Percentiles rank a stretch among this genome's conserved stretches.
phyloP scores from a whole-genome alignment of 2,888 invertebrate species.

The Drosophila antonietae region DNA sequence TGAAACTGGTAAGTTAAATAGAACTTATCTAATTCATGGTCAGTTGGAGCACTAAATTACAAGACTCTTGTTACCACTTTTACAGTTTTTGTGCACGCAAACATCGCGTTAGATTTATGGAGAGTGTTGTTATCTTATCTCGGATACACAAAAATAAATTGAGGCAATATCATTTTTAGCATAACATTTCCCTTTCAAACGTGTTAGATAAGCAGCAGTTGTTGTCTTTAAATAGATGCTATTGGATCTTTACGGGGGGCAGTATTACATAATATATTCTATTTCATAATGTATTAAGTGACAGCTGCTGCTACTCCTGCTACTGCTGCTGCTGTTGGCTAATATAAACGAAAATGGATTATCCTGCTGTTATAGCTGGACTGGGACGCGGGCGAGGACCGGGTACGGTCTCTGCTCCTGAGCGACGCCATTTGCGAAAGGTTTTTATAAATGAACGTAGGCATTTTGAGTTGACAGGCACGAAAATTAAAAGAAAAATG shows the following conservation, averaged over 20 bases:
- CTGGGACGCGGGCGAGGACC: too few relatives aligned
- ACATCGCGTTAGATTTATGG: conserved; percentile 16
- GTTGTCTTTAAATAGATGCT: conserved; percentile 1
- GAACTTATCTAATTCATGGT: background rate
- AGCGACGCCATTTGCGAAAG: conserved; percentile 54
- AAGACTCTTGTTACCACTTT: background rate
- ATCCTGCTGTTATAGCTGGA: conserved; percentile 47
- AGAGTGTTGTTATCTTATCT: conserved; percentile 27
- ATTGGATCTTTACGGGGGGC: conserved; percentile 2
- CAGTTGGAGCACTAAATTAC: conserved; percentile 16
- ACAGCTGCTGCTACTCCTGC: conserved; percentile 13
- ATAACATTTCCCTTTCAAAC: conserved; percentile 40
- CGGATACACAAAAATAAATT: conserved; percentile 17
- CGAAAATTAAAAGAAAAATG: conserved; percentile 82
- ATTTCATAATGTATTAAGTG: conserved; percentile 9
- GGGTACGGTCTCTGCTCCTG: conserved; percentile 6
- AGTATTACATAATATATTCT: conserved; percentile 4
- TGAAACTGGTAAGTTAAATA: conserved; percentile 91
- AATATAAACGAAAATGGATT: conserved; percentile 74
- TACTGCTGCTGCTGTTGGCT: background rate
- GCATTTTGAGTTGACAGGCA: conserved; percentile 82
- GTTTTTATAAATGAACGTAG: conserved; percentile 76
- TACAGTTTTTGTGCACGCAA: conserved; percentile 2
- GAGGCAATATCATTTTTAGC: conserved; percentile 19
- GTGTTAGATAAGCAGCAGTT: conserved; percentile 23